Evolutionary conservation across 2,797 vertebrate genomes (phyloP).

Genomic region (Todus mexicanus): DNA sequence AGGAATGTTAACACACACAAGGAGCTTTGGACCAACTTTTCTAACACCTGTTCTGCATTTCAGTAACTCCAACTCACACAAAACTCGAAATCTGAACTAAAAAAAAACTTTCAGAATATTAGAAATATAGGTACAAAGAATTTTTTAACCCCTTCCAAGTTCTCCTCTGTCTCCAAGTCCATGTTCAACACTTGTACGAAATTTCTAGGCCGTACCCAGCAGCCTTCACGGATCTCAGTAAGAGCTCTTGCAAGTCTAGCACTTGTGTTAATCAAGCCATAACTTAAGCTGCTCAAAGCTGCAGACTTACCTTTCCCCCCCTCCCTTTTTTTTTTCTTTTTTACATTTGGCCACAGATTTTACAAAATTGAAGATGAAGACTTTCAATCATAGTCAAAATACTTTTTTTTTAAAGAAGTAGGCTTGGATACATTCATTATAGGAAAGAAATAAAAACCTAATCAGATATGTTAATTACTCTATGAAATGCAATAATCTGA

Average conservation of each 20-base stretch:
- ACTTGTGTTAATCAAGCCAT: not conserved
- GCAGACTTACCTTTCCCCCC: not conserved
- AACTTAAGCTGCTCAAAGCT: not conserved
- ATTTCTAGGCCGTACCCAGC: not conserved
- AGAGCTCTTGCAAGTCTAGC: not conserved
- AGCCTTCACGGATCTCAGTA: not conserved
- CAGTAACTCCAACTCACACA: not conserved
- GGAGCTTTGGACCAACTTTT: not conserved
- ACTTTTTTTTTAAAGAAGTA: not conserved
- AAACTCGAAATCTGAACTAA: not conserved
- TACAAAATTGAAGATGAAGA: not conserved
- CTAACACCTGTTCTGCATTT: not conserved
- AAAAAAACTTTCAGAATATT: not conserved
- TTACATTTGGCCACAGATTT: not conserved
- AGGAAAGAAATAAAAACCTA: not conserved
- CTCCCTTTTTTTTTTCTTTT: not conserved
- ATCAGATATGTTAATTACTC: not conserved
- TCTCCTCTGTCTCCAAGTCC: not conserved
- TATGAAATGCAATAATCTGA: not conserved
- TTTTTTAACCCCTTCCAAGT: not conserved
- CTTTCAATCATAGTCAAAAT: not conserved
- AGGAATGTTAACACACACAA: not conserved
- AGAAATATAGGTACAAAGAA: not conserved
- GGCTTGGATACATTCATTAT: not conserved
- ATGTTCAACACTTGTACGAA: not conserved